phyloP scores from a whole-genome alignment of 2,888 invertebrate species.

The Alloplasta piceator region DNA sequence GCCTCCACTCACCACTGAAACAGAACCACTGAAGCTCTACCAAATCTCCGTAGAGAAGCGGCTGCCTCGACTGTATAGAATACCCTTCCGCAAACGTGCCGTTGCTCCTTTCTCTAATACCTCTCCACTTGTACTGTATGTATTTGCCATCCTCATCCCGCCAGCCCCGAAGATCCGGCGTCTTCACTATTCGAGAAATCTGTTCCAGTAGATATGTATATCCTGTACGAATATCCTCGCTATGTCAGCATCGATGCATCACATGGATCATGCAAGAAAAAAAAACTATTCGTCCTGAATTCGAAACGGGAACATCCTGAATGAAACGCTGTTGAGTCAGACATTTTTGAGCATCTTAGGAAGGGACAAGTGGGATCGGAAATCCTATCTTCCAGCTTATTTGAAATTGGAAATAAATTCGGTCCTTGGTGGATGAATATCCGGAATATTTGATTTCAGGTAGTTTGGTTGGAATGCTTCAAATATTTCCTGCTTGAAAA shows the following conservation, averaged over 20 bases:
- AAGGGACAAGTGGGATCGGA: no score
- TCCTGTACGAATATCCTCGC: not conserved
- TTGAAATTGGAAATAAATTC: no score
- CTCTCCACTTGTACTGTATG: not conserved
- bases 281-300: no score
- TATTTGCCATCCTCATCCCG: conserved; percentile 22
- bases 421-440: no score
- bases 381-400: no score
- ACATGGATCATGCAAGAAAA: not conserved
- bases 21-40: conserved; percentile 34
- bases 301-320: no score
- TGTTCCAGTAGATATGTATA: not conserved
- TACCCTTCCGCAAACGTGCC: conserved; percentile 40
- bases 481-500: not conserved
- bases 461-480: no score
- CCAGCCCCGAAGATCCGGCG: not conserved
- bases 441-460: not conserved
- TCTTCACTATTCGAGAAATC: conserved; percentile 24
- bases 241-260: conserved; percentile 1
- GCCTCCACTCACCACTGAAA: conserved; percentile 21
- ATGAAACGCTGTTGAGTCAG: no score
- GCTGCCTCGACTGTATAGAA: conserved; percentile 19
- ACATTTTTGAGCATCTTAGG: no score
- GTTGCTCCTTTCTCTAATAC: conserved; percentile 34
- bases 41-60: conserved; percentile 35